Evolutionary conservation across 2,797 vertebrate genomes (phyloP), one percentile per base, ranked within the genome.

Genomic region (Bucorvus abyssinicus): DNA sequence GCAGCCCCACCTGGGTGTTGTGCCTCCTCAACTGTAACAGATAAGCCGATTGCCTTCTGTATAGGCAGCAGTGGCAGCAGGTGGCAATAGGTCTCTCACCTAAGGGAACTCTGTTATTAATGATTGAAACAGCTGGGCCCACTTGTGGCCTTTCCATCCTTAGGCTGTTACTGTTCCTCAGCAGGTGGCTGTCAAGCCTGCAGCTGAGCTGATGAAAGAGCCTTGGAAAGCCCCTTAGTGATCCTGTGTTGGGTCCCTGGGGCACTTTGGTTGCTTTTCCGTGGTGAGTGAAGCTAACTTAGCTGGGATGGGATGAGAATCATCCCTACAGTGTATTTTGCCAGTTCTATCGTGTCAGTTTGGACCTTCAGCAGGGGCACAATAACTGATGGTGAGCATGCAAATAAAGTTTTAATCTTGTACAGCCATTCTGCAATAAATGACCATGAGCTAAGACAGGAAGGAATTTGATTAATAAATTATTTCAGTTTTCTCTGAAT

Each of bases 141-240:
- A 50, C 19, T 71, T 88, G 24, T 49, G 32, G 14, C 61, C 53
- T n/a, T 81, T 44, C 13, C 8, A 19, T 47, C 36, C 52, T 49
- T 26, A 44, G 29, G 53, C 15, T 90, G 23, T 88, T 55, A 30
- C 32, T 30, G 7, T 9, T 78, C 14, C 27, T 68, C 27, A 59
- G 29, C 2, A 80, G 18, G 4, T 21, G 14, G 18, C 0, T 57
- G 12, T 32, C 2, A 42, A 42, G 22, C 9, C 14, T 68, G 12
- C 2, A 45, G 14, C 2, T 76, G 27, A 50, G 32, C 10, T 69
- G 38, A 7, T 36, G 7, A 23, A 78, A 14, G 18, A 61, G 23
- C 1, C 1, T 19, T 4, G 8, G 38, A 52, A 71, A 45, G 12
- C 0, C 0, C 3, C 4, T 29, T 6, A 0, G 22, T 34, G 36